phyloP scores from a whole-genome alignment of 2,797 vertebrate species.

The Podarcis lilfordi region DNA sequence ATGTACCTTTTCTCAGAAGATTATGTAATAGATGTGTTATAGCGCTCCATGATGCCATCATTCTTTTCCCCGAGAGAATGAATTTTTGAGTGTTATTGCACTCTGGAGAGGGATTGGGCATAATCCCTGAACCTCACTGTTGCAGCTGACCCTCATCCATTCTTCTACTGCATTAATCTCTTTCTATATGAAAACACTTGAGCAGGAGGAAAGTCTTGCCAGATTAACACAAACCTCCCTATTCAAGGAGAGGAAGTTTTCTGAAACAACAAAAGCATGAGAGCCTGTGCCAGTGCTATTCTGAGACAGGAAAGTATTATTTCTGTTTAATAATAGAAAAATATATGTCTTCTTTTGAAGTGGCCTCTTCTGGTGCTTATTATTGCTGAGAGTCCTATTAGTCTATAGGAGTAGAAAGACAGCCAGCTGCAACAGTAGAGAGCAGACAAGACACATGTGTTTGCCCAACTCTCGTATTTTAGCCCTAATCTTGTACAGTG shows the following conservation, averaged over 20 bases:
- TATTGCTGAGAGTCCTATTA: rapidly evolving
- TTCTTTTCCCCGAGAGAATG: background rate
- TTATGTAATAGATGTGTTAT: background rate
- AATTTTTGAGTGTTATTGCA: constrained; percentile 3
- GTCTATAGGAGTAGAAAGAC: background rate
- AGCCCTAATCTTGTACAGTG: background rate
- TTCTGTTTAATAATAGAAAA: constrained; percentile 67
- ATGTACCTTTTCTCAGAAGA: background rate
- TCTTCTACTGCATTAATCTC: constrained; percentile 10
- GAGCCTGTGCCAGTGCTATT: constrained; percentile 53
- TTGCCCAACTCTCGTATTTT: background rate
- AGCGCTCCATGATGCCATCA: background rate
- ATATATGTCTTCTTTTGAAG: constrained; percentile 50
- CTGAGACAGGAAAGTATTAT: constrained; percentile 68
- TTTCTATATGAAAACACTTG: constrained; percentile 2
- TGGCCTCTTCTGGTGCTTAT: background rate
- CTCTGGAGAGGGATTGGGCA: background rate
- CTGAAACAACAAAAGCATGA: constrained; percentile 62
- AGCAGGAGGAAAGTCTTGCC: background rate
- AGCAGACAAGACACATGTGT: background rate
- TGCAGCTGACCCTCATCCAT: background rate
- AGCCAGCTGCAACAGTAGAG: background rate
- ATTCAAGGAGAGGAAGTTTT: constrained; percentile 30
- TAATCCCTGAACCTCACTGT: background rate
- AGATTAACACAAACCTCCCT: background rate